A percentile compares a stretch with the other conserved stretches of the same genome.
These are phyloP conservation scores for Diorhabda carinulata DNA, from an alignment of 1,140 invertebrate species.

Conservation along the genomic window DNA sequence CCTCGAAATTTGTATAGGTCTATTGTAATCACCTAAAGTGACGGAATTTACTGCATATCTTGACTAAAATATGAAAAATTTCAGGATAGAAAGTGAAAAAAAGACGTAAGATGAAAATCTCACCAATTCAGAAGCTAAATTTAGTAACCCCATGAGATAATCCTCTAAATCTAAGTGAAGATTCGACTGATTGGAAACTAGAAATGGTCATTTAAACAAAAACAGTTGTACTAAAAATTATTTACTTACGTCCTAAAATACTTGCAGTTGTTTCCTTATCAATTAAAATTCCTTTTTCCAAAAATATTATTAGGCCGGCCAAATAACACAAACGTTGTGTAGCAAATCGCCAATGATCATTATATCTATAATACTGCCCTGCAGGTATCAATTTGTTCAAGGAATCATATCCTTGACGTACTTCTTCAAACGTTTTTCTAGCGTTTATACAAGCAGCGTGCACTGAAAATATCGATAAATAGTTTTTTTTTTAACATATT, in stretches of 20 bases:
- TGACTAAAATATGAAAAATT: constrained; percentile 51
- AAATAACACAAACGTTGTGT: constrained; percentile 77
- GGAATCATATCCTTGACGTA: constrained; percentile 56
- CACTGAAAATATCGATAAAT: constrained; percentile 47
- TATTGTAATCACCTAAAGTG: constrained; percentile 75
- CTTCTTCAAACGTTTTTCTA: constrained; percentile 54
- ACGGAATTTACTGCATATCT: constrained; percentile 85
- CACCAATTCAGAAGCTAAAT: constrained; percentile 79
- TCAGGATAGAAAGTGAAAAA: neutral
- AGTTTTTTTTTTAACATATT: neutral
- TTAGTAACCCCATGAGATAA: constrained; percentile 78
- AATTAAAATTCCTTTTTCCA: constrained; percentile 72
- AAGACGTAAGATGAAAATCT: constrained; percentile 34
- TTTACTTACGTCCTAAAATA: constrained; percentile 66
- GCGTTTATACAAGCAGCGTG: constrained; percentile 55
- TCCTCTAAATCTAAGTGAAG: constrained; percentile 90
- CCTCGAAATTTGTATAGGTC: constrained; percentile 76
- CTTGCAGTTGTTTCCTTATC: constrained; percentile 71
- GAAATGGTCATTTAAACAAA: constrained; percentile 32
- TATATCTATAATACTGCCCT: constrained; percentile 75
- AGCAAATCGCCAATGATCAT: constrained; percentile 82
- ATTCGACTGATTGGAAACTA: constrained; percentile 55
- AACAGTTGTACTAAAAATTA: constrained; percentile 13
- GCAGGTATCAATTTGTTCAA: constrained; percentile 58
- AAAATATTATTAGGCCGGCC: constrained; percentile 71